Evolutionary conservation across 2,888 invertebrate species (phyloP).

Genomic region (Masnerella sp.): DNA sequence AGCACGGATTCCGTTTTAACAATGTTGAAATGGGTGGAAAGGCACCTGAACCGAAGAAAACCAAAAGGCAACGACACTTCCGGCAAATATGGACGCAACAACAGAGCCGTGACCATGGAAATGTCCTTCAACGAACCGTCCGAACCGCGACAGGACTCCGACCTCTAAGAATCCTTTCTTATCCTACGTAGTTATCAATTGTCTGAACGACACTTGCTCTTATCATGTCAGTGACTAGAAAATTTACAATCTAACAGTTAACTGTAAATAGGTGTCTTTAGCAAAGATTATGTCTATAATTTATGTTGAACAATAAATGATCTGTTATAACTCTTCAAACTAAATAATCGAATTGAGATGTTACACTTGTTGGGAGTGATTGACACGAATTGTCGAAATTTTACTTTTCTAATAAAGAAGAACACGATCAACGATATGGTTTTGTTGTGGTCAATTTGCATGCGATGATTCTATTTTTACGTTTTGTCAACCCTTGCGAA

Average conservation of each 20-base stretch:
- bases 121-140: conserved; percentile 83
- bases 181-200: conserved; percentile 1
- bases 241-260: not conserved
- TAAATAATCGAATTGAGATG: too few relatives aligned
- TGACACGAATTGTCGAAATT: too few relatives aligned
- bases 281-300: not conserved
- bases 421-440: too few relatives aligned
- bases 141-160: conserved; percentile 19
- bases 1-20: conserved; percentile 93
- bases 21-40: conserved; percentile 93
- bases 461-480: too few relatives aligned
- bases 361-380: too few relatives aligned
- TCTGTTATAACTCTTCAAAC: too few relatives aligned
- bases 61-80: conserved; percentile 79
- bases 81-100: conserved; percentile 77
- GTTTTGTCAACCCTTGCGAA: too few relatives aligned
- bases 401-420: too few relatives aligned
- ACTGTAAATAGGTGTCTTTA: conserved; percentile 5
- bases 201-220: not conserved
- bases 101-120: conserved; percentile 86
- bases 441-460: too few relatives aligned
- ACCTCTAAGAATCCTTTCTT: not conserved
- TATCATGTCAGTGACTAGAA: not conserved
- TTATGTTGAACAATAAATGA: conserved; percentile 1
- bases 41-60: conserved; percentile 88